Evolutionary conservation across 2,113 vertebrate species (phyloP).

Genomic region (Rhadina sibilatrix): DNA sequence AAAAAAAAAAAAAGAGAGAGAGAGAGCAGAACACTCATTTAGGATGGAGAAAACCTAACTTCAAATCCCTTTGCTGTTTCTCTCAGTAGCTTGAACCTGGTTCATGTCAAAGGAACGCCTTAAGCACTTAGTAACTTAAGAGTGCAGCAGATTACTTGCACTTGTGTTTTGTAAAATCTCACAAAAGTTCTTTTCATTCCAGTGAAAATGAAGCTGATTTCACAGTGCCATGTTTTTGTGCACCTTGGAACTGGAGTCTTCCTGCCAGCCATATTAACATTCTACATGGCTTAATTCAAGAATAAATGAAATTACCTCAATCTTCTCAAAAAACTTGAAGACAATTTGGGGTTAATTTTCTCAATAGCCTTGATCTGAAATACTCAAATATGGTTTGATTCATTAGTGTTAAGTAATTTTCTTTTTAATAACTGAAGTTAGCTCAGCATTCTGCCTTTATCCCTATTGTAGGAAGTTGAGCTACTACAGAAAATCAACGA

Average conservation of each 20-base stretch:
- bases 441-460: neutral
- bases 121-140: neutral
- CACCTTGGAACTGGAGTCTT: neutral
- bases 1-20: neutral
- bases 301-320: neutral
- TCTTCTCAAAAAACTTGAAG: neutral
- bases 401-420: neutral
- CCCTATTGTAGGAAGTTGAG: neutral
- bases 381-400: neutral
- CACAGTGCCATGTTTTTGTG: neutral
- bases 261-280: neutral
- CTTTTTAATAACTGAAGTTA: neutral
- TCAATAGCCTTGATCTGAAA: neutral
- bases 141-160: neutral
- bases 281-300: neutral
- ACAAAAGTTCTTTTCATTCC: constrained; percentile 13
- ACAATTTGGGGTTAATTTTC: neutral
- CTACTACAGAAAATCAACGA: neutral
- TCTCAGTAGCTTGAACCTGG: neutral
- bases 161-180: neutral
- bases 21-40: neutral
- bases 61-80: neutral
- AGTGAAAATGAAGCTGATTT: constrained; percentile 33
- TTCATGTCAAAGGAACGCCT: neutral
- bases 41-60: neutral